A percentile compares a stretch with the other conserved stretches of the same genome.
phyloP scores from a whole-genome alignment of 2,888 invertebrate genomes.

The Leucania comma region DNA sequence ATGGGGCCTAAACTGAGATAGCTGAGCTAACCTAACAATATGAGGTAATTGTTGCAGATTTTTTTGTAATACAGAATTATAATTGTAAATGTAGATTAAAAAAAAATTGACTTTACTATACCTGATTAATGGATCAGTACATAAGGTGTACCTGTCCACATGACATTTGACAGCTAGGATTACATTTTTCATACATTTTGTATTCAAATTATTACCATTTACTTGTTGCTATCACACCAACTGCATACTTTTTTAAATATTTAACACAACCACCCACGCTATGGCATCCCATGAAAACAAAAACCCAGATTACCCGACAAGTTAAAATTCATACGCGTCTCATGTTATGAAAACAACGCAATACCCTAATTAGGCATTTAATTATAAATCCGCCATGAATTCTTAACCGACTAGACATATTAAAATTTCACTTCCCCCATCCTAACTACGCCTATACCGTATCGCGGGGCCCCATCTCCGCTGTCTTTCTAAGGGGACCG shows the following conservation, averaged over 20 bases:
- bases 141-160: background rate
- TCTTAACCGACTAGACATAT: conserved; percentile 89
- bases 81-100: background rate
- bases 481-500: conserved; percentile 90
- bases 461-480: conserved; percentile 87
- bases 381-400: conserved; percentile 89
- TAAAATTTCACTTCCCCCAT: conserved; percentile 89
- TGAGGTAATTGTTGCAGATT: background rate
- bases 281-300: conserved; percentile 61
- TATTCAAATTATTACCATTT: background rate
- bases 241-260: conserved; percentile 49
- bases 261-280: conserved; percentile 17
- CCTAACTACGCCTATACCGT: conserved; percentile 82
- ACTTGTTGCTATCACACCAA: conserved; percentile 30
- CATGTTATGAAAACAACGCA: conserved; percentile 80
- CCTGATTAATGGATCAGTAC: background rate
- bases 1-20: no score
- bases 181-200: conserved; percentile 1
- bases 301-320: conserved; percentile 69
- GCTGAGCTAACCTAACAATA: no score
- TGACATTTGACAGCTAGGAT: background rate
- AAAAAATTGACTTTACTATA: no score
- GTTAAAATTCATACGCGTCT: conserved; percentile 79
- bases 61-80: no score
- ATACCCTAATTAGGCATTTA: conserved; percentile 88